Percentiles rank a stretch among this genome's conserved stretches.
phyloP scores from a whole-genome alignment of 92 coral and sea anemone genomes.

The Chrysogorgia sp. region DNA sequence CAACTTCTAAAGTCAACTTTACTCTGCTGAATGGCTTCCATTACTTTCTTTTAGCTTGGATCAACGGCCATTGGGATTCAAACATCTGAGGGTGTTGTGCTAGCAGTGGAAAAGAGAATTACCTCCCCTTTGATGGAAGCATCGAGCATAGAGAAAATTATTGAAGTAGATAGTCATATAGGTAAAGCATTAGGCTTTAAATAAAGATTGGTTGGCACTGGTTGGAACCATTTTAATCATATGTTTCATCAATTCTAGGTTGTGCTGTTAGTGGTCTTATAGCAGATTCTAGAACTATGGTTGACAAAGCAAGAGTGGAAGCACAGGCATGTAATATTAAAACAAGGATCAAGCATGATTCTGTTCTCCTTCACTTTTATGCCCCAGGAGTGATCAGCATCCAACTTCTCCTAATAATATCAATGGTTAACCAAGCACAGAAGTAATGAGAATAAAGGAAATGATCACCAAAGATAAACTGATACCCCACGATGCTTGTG shows the following conservation, averaged over 20 bases:
- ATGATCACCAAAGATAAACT: too few relatives aligned
- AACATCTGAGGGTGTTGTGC: slow-evolving; percentile 96
- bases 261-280: slow-evolving; percentile 99
- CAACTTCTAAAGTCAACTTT: too few relatives aligned
- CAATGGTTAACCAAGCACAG: too few relatives aligned
- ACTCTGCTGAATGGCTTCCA: not conserved
- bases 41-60: slow-evolving; percentile 70
- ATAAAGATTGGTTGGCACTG: not conserved
- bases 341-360: not conserved
- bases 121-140: slow-evolving; percentile 98
- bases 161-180: slow-evolving; percentile 94
- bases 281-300: slow-evolving; percentile 99
- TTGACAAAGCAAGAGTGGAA: slow-evolving; percentile 98
- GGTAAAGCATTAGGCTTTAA: slow-evolving; percentile 51
- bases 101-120: slow-evolving; percentile 95
- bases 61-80: slow-evolving; percentile 98
- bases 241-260: slow-evolving; percentile 57
- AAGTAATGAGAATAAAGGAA: too few relatives aligned
- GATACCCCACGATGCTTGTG: too few relatives aligned
- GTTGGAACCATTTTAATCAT: not conserved
- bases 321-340: slow-evolving; percentile 75
- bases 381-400: too few relatives aligned
- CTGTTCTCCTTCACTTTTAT: not conserved
- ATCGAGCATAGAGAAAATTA: slow-evolving; percentile 94
- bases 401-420: too few relatives aligned